phyloP scores from a whole-genome alignment of 2,888 invertebrate genomes.

The Drosophila anomalata region DNA sequence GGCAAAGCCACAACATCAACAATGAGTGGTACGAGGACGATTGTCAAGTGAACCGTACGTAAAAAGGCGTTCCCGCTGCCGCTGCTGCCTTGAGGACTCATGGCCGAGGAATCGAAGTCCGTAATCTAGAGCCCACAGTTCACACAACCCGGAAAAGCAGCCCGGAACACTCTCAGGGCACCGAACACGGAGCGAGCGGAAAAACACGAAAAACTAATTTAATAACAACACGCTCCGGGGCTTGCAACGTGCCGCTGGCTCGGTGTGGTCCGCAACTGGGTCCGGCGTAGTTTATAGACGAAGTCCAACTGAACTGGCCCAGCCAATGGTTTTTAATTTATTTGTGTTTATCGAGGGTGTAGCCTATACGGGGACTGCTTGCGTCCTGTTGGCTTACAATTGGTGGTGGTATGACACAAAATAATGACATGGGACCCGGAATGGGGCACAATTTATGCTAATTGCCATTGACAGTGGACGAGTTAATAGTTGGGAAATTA shows the following conservation, averaged over 20 bases:
- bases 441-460: conserved; percentile 39
- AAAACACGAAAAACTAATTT: conserved; percentile 49
- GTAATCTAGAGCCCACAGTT: background rate
- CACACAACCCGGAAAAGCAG: conserved; percentile 24
- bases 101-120: conserved; percentile 31
- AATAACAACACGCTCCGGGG: conserved; percentile 38
- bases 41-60: conserved; percentile 58
- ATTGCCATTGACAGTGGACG: conserved; percentile 72
- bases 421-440: conserved; percentile 3
- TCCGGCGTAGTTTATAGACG: conserved; percentile 59
- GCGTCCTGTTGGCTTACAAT: conserved; percentile 9
- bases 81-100: conserved; percentile 49
- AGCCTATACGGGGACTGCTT: conserved; percentile 22
- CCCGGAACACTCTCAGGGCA: background rate
- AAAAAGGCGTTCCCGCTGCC: conserved; percentile 63
- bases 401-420: background rate
- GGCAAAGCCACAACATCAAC: conserved; percentile 52
- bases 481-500: conserved; percentile 63
- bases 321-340: conserved; percentile 62
- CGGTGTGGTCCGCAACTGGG: conserved; percentile 34
- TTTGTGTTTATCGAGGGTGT: conserved; percentile 53
- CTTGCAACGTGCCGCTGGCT: conserved; percentile 27
- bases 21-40: conserved; percentile 35
- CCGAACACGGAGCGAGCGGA: conserved; percentile 5
- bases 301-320: conserved; percentile 54